Conservation (phyloP, 2,113 vertebrate genomes). For the Heteronetta atricapilla region DNA sequence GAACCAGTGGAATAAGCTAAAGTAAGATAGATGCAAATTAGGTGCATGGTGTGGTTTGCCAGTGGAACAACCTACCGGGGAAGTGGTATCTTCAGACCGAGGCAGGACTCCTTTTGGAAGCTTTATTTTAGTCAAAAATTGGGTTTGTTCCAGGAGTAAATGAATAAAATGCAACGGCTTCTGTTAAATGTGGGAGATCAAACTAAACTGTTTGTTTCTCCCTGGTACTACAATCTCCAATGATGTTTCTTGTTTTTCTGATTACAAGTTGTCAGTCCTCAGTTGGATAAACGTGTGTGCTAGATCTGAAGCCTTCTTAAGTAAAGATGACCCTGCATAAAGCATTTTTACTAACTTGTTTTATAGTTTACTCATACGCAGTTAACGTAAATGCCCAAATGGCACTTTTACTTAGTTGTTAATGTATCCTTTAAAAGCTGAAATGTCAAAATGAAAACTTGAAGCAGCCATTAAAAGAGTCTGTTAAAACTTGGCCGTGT, state of each 20-base stretch:
- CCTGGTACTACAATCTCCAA: not conserved
- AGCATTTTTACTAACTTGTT: not conserved
- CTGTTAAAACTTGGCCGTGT: not conserved
- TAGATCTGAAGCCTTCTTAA: not conserved
- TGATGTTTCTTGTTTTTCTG: not conserved
- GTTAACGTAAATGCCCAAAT: not conserved
- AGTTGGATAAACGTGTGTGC: not conserved
- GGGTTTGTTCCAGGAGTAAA: not conserved
- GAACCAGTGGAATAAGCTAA: not conserved
- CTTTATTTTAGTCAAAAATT: not conserved
- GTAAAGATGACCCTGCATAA: not conserved
- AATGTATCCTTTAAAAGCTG: not conserved
- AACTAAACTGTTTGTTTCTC: not conserved
- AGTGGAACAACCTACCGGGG: not conserved
- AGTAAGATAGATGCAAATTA: not conserved
- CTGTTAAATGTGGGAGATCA: not conserved
- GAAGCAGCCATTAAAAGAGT: not conserved
- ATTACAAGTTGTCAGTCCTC: not conserved
- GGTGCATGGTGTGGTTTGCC: rapidly evolving
- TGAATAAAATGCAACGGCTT: not conserved
- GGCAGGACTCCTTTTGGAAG: not conserved
- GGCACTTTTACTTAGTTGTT: not conserved
- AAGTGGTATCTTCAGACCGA: not conserved
- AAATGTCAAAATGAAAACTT: not conserved
- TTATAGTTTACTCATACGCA: not conserved